Conservation (phyloP, 2,113 vertebrate species). For the Toxostoma redivivum region DNA sequence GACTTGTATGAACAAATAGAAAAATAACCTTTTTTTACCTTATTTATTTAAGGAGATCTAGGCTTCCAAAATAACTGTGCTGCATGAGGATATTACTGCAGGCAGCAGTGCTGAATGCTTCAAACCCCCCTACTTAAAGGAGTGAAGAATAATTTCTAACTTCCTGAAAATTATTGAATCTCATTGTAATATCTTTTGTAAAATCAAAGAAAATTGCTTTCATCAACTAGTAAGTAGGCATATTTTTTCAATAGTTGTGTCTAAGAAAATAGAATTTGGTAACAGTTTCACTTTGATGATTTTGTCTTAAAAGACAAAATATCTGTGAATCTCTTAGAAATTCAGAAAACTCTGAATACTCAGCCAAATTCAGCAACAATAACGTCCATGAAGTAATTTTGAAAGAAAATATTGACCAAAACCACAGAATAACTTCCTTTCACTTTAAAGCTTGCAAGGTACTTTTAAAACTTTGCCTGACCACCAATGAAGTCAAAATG, state of each 20-base stretch:
- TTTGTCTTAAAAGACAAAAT: background rate
- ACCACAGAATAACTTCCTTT: background rate
- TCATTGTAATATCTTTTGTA: background rate
- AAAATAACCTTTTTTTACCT: background rate
- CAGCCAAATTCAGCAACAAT: background rate
- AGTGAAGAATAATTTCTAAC: background rate
- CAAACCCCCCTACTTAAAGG: background rate
- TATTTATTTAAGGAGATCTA: background rate
- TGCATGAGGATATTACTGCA: background rate
- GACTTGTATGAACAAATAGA: background rate
- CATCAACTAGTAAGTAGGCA: background rate
- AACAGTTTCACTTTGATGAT: background rate
- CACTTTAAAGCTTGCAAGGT: background rate
- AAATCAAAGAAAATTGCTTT: background rate
- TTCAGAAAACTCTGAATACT: background rate
- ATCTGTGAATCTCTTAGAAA: background rate
- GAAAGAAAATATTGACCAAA: background rate
- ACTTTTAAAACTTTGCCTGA: background rate
- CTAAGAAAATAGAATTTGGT: background rate
- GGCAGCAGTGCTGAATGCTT: background rate
- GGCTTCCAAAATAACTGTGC: background rate
- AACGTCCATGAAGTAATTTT: background rate
- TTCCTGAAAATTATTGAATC: background rate
- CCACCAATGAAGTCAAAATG: background rate
- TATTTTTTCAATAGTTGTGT: background rate